A percentile compares a stretch with the other conserved stretches of the same genome.
These are phyloP conservation scores for Drosophila chauvacae DNA, from an alignment of 1,140 invertebrate genomes.

Conservation along the genomic window DNA sequence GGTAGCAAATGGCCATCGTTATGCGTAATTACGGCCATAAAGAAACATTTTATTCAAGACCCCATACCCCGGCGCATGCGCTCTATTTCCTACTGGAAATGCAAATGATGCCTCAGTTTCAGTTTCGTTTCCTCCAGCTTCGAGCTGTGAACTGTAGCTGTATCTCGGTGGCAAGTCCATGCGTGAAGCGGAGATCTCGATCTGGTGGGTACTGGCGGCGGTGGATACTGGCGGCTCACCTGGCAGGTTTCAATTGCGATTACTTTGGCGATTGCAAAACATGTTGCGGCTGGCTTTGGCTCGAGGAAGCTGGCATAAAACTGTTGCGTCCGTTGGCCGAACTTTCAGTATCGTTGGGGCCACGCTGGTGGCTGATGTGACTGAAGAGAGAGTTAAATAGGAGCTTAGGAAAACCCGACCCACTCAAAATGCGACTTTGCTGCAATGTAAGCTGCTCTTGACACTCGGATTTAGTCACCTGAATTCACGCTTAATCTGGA, in stretches of 20 bases:
- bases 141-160: constrained; percentile 14
- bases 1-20: constrained; percentile 49
- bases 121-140: constrained; percentile 7
- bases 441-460: constrained; percentile 66
- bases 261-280: constrained; percentile 54
- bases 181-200: constrained; percentile 60
- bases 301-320: constrained; percentile 83
- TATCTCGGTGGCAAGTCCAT: constrained; percentile 37
- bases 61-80: constrained; percentile 46
- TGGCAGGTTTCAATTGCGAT: constrained; percentile 56
- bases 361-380: constrained; percentile 57
- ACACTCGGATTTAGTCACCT: neutral
- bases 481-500: constrained; percentile 2
- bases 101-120: constrained; percentile 59
- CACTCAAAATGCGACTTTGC: constrained; percentile 56
- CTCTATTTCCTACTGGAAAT: constrained; percentile 78
- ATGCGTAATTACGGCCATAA: constrained; percentile 68
- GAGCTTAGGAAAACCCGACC: constrained; percentile 3
- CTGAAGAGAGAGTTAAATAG: constrained; percentile 16
- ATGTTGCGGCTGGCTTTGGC: constrained; percentile 49
- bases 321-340: constrained; percentile 74
- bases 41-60: constrained; percentile 76
- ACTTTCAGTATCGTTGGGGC: constrained; percentile 84
- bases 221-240: constrained; percentile 37
- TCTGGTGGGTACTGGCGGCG: constrained; percentile 33